A percentile compares a stretch with the other conserved stretches of the same genome.
These are phyloP conservation scores for Matsumurasca onukii DNA, from an alignment of 1,140 invertebrate genomes.

Conservation along the genomic window DNA sequence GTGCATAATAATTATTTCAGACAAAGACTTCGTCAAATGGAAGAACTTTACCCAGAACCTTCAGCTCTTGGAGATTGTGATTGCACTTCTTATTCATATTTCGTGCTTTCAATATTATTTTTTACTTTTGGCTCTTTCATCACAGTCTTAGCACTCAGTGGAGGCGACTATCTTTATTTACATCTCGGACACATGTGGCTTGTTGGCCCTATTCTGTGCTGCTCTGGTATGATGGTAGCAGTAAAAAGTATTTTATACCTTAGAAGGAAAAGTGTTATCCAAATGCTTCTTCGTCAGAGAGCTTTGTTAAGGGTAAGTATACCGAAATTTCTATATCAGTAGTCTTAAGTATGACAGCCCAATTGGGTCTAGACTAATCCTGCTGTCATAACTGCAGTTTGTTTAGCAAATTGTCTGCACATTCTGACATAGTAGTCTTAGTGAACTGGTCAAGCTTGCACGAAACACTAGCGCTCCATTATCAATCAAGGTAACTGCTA, in stretches of 20 bases:
- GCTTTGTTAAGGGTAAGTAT: conserved; percentile 58
- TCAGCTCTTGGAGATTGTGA: conserved; percentile 62
- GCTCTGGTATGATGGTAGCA: conserved; percentile 66
- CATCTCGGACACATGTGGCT: conserved; percentile 68
- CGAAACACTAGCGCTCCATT: too few species aligned
- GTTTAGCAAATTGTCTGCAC: too few species aligned
- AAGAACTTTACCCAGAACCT: conserved; percentile 58
- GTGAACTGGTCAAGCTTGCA: too few species aligned
- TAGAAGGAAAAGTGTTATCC: conserved; percentile 63
- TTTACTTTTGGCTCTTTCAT: conserved; percentile 64
- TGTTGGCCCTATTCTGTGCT: conserved; percentile 66
- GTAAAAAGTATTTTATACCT: conserved; percentile 67
- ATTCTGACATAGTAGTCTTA: too few species aligned
- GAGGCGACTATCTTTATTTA: conserved; percentile 55
- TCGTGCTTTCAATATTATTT: conserved; percentile 60
- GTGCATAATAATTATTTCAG: conserved; percentile 50
- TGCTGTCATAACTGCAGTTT: too few species aligned
- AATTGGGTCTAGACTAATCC: too few species aligned
- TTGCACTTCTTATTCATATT: conserved; percentile 65
- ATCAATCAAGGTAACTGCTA: too few species aligned
- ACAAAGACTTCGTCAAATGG: conserved; percentile 57
- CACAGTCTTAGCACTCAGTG: conserved; percentile 61
- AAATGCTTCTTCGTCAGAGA: conserved; percentile 63
- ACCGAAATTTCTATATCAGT: too few species aligned
- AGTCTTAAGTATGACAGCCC: too few species aligned